Conservation (phyloP, 2,797 vertebrate genomes). For the Megaceryle alcyon region DNA sequence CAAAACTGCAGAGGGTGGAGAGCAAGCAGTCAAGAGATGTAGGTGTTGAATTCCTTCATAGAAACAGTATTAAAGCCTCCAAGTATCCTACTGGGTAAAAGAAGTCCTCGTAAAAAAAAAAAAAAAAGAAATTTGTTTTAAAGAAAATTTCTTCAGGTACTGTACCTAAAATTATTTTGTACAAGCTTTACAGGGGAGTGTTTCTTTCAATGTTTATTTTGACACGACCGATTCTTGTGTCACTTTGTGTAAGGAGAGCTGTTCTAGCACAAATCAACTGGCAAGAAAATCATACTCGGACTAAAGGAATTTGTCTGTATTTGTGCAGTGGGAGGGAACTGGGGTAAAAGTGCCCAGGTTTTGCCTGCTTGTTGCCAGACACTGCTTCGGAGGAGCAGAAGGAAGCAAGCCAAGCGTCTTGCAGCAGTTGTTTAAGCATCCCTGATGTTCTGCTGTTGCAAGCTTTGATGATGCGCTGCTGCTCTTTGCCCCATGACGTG, state of each 20-base stretch:
- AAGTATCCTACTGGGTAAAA: background rate
- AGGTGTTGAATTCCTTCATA: slow-evolving; percentile 30
- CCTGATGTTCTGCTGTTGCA: background rate
- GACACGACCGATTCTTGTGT: background rate
- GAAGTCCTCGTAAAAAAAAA: background rate
- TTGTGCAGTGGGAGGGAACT: background rate
- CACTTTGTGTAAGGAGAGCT: no score
- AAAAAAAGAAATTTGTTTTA: no score
- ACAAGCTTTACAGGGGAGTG: background rate
- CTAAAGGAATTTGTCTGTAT: accelerated
- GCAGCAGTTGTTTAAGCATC: background rate
- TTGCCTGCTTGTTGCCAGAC: background rate
- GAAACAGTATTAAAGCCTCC: background rate
- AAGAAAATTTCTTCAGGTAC: background rate
- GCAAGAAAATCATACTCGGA: no score
- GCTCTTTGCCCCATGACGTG: accelerated
- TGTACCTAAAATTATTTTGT: background rate
- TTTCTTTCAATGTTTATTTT: background rate
- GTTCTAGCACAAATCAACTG: background rate
- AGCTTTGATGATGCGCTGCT: accelerated
- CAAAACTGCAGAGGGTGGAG: background rate
- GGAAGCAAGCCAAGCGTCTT: background rate
- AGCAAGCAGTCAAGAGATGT: background rate
- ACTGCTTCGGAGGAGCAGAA: accelerated
- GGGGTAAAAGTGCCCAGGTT: background rate